Percentiles rank a stretch among this genome's conserved stretches.
phyloP scores from a whole-genome alignment of 2,113 vertebrate genomes.

The Campylorhamphus procurvoides region DNA sequence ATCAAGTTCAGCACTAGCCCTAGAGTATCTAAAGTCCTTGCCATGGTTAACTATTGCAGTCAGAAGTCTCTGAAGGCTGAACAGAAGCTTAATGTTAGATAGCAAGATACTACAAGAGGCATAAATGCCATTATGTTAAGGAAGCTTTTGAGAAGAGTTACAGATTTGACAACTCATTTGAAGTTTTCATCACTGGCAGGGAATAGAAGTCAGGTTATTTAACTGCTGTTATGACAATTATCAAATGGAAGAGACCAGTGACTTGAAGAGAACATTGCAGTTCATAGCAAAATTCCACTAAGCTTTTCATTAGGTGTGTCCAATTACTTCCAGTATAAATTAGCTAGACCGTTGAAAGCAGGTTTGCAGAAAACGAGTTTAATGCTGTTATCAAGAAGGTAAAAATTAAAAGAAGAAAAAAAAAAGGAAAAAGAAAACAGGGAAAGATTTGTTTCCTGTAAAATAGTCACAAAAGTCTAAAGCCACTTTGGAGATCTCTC shows the following conservation, averaged over 20 bases:
- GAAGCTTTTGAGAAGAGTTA: not conserved
- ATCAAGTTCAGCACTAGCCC: not conserved
- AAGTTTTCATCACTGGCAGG: not conserved
- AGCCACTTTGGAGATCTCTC: not conserved
- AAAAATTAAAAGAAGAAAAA: no score
- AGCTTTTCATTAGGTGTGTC: constrained; percentile 39
- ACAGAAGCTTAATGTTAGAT: not conserved
- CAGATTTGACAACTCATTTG: not conserved
- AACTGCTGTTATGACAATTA: not conserved
- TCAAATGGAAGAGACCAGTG: constrained; percentile 8
- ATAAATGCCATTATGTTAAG: not conserved
- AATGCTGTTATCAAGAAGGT: not conserved
- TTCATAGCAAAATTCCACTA: constrained; percentile 20
- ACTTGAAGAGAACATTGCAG: constrained; percentile 35
- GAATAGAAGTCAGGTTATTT: not conserved
- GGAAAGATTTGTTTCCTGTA: not conserved
- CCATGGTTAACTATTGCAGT: not conserved
- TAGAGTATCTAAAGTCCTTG: not conserved
- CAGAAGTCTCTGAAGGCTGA: not conserved
- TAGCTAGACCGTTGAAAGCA: constrained; percentile 11
- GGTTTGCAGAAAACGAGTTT: not conserved
- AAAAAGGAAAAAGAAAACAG: not conserved
- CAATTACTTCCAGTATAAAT: constrained; percentile 53
- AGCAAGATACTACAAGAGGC: not conserved
- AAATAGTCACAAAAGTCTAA: not conserved